Evolutionary conservation across 2,113 vertebrate species (phyloP), one percentile per base, ranked within the genome.

Genomic region (Megaceryle torquata): DNA sequence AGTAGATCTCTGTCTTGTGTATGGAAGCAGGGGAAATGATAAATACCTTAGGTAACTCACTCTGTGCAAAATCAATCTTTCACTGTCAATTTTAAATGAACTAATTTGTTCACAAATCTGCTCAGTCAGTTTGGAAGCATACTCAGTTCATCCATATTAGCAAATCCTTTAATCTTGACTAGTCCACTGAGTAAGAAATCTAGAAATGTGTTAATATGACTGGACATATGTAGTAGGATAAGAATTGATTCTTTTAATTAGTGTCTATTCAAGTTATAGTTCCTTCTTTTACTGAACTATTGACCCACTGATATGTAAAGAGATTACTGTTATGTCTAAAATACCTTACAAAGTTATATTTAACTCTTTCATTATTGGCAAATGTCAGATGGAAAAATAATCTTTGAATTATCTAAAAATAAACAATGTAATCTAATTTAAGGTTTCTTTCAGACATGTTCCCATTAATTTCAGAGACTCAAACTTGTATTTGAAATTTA

Each of bases 171-270:
- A 99, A 99, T 99, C 99, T 99, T 98, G 98, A 99, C 98, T 98
- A 98, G 98, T 98, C 97, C 98, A 98, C 98, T 98, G 98, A 99
- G 98, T 98, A 98, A 98, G 98, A 98, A 99, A 98, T 98, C 98
- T 98, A 97, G 98, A 99, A 99, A 99, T 97, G 97, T 98, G 98
- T 98, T 99, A 99, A 99, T 99, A 98, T 98, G 99, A 99, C 97
- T 97, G 97, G 99, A 99, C 99, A 98, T 98, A 98, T 99, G 98
- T 99, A 99, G 98, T 97, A 97, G 98, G 98, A 98, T 98, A 98
- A 98, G 98, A 98, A 98, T 98, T 99, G 98, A 99, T 99, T 99
- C 97, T 99, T 99, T 99, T 99, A 99, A 99, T 99, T 99, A 99
- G 98, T 98, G 98, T 98, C 98, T 98, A 96, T 97, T 98, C 97